Evolutionary conservation across 2,888 invertebrate genomes (phyloP).

Genomic region (Syritta pipiens): DNA sequence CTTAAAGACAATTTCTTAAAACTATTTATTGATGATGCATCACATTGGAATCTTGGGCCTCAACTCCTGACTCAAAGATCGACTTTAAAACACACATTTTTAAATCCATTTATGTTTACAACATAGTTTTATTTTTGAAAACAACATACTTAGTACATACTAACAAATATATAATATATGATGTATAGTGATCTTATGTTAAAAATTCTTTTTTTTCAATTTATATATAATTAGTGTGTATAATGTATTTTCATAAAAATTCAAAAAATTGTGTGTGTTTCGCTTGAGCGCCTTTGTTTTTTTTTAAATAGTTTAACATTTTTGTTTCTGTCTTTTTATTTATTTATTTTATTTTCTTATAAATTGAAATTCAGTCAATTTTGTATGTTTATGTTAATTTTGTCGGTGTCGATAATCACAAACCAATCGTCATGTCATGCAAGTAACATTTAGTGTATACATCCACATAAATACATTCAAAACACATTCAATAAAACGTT

Average conservation of each 20-base stretch:
- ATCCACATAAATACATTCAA: conserved; percentile 7
- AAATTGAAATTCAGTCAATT: conserved; percentile 63
- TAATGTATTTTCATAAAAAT: conserved; percentile 58
- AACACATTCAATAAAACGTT: conserved; percentile 62
- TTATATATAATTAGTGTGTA: conserved; percentile 46
- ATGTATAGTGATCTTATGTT: conserved; percentile 29
- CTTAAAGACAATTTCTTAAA: too few relatives aligned
- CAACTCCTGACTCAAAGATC: too few relatives aligned
- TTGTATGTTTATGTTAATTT: conserved; percentile 25
- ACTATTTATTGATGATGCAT: too few relatives aligned
- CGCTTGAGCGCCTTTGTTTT: conserved; percentile 12
- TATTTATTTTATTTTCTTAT: conserved; percentile 12
- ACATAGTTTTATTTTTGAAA: conserved; percentile 42
- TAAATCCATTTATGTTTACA: conserved; percentile 13
- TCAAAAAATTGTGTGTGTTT: conserved; percentile 52
- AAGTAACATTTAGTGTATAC: conserved; percentile 7
- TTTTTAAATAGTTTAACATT: conserved; percentile 43
- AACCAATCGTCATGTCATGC: conserved; percentile 19
- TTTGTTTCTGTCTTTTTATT: conserved; percentile 7
- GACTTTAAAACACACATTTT: background rate
- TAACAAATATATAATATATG: conserved; percentile 51
- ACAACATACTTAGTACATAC: conserved; percentile 33
- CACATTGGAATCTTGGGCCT: too few relatives aligned
- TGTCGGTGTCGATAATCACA: conserved; percentile 32
- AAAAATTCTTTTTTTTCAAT: conserved; percentile 37